A percentile compares a stretch with the other conserved stretches of the same genome.
Conservation (phyloP, 2,797 vertebrate species). For the Xyrichtys novacula region DNA sequence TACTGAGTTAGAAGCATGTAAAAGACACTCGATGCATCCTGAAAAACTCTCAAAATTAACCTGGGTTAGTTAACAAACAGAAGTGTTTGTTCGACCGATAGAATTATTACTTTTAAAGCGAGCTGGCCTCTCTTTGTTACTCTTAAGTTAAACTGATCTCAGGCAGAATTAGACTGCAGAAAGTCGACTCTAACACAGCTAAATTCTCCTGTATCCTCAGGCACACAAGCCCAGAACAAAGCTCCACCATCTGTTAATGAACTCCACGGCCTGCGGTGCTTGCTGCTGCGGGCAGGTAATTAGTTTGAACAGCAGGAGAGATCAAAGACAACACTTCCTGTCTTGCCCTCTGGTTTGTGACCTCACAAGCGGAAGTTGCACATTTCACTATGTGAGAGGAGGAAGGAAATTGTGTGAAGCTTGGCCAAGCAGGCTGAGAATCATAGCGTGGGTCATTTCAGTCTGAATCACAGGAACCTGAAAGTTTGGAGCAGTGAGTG, state of each 20-base stretch:
- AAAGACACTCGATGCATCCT: too few species aligned
- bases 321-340: slow-evolving; percentile 75
- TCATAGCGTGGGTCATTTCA: slow-evolving; percentile 7
- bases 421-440: slow-evolving; percentile 21
- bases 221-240: slow-evolving; percentile 63
- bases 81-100: neutral
- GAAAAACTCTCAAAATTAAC: too few species aligned
- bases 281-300: slow-evolving; percentile 76
- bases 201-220: slow-evolving; percentile 54
- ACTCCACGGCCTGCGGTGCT: slow-evolving; percentile 64
- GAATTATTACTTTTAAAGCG: neutral
- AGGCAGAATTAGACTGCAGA: slow-evolving; percentile 18
- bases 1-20: too few species aligned
- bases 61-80: too few species aligned
- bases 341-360: slow-evolving; percentile 70
- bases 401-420: slow-evolving; percentile 24
- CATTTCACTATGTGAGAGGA: slow-evolving; percentile 58
- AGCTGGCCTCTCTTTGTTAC: slow-evolving; percentile 3
- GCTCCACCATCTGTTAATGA: slow-evolving; percentile 73
- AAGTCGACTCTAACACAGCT: slow-evolving; percentile 13
- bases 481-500: slow-evolving; percentile 4
- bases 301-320: slow-evolving; percentile 79
- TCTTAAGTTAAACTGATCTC: slow-evolving; percentile 28
- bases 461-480: slow-evolving; percentile 19
- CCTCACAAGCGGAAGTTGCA: slow-evolving; percentile 71